Evolutionary conservation across 2,113 vertebrate genomes (phyloP), one percentile per base, ranked within the genome.

Genomic region (Bothrops jararaca): DNA sequence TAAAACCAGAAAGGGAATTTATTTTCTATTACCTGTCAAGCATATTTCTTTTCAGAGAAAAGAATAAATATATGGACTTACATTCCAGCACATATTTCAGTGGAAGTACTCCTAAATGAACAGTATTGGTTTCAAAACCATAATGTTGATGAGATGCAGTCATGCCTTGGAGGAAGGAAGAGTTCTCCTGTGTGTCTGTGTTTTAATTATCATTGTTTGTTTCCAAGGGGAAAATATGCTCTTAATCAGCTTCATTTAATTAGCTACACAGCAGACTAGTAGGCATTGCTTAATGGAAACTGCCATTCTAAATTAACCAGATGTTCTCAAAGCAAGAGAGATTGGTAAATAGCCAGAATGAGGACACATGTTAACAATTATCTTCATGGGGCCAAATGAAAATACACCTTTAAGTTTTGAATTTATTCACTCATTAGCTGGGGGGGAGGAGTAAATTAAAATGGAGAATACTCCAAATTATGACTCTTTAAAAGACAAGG

Each of bases 281-380:
- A 97, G 92, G 86, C 90, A 94, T 90, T 97, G 94, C 95, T 97
- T 97, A 98, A 98, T 97, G 97, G 96, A 93, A 90, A 92, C 95
- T 97, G 97, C 95, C 97, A 96, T 92, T 96, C 90, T 96, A 96
- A 96, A 97, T 98, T 97, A 97, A 96, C 93, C 94, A 97, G 94
- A 93, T 69, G 94, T 91, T 96, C 52, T 95, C 93, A 91, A 95
- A 95, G 92, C 92, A 95, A 95, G 96, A 95, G 88, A 91, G 92
- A 93, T 90, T 94, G 95, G 93, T 95, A 93, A 94, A 92, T 95
- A 93, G 94, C 88, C 89, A 94, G 91, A 96, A 97, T 94, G 93
- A 90, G 92, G 94, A 86, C 97, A 97, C 92, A 95, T 96, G 97
- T 90, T 97, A 96, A 93, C 94, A 92, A 94, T 97, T 97, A 96